Conservation (phyloP, 2,888 invertebrate species). For the Ochropacha duplaris region DNA sequence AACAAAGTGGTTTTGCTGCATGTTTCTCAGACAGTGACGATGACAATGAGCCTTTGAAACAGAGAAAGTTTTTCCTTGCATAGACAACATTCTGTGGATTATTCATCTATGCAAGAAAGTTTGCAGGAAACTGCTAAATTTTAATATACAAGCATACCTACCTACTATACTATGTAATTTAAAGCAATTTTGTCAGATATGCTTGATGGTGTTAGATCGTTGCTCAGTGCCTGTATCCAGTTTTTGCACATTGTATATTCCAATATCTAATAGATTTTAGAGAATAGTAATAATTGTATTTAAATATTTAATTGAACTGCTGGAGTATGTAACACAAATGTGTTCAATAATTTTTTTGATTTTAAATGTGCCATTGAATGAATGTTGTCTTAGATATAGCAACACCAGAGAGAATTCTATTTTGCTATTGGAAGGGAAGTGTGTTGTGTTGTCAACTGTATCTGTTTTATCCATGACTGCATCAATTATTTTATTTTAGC, state of each 20-base stretch:
- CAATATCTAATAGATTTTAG: slow-evolving; percentile 13
- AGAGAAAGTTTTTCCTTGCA: slow-evolving; percentile 64
- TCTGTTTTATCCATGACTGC: slow-evolving; percentile 4
- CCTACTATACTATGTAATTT: neutral
- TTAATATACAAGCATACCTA: neutral
- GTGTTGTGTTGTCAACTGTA: neutral
- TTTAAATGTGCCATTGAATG: slow-evolving; percentile 28
- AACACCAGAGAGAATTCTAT: neutral
- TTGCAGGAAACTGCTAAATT: neutral
- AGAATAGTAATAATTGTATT: slow-evolving; percentile 23
- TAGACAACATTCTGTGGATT: slow-evolving; percentile 16
- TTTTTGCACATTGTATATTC: slow-evolving; percentile 29
- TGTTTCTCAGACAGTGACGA: slow-evolving; percentile 77
- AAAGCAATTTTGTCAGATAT: neutral
- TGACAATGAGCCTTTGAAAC: slow-evolving; percentile 62
- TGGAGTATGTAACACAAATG: slow-evolving; percentile 15
- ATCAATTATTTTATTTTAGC: neutral
- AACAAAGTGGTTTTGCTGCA: slow-evolving; percentile 68
- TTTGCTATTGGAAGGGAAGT: neutral
- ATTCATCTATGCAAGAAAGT: neutral
- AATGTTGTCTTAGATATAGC: slow-evolving; percentile 1
- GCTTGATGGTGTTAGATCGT: slow-evolving; percentile 8
- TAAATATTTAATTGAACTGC: slow-evolving; percentile 18
- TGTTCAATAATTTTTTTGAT: slow-evolving; percentile 18
- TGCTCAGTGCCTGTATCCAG: slow-evolving; percentile 41